Evolutionary conservation across 1,140 invertebrate genomes (phyloP), one percentile per base, ranked within the genome.

Genomic region (Rhopalosiphum maidis): DNA sequence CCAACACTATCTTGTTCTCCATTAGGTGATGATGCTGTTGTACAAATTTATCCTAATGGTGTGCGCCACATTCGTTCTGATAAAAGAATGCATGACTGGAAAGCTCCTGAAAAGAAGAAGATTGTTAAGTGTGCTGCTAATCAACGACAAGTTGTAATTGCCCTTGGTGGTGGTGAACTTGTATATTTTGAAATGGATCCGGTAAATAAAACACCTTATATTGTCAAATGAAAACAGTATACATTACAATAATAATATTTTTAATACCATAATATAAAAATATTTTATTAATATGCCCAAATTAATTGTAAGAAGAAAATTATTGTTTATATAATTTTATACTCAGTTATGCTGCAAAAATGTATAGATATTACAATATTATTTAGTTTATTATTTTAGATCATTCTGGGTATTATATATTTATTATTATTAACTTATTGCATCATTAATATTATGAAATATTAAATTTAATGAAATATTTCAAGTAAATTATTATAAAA

Each of bases 151-250:
- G 98, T 99, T 43, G 99, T 99, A 0, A 99, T 99, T 94, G 99
- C 99, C 1, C 95, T 99, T 11, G 98, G 98, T 60, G 99, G 99
- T 0, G 99, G 99, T 88, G 99, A 99, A 96, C 96, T 99, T 41
- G 99, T 99, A 35, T 99, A 99, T 96, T 99, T 99, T 95, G 99
- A 99, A 96, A 99, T 99, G 99, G 99, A 99, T 95, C 97, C 98
- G 94, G 98, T 99, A 97, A 97, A 97, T 96, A 60, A 30, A 89
- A 37, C 7, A 77, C 5, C 15, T 77, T 18, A 6, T 77, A 6
- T 46, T 46, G 8, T 41, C 21, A 37, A 83, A 41, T 9, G 0
- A 83, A 8, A 77, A 83, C 2, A 35, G n/a, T 35, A 35, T 21
- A 35, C n/a, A 18, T 35, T 83, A 83, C 35, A 83, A 9, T 9